Evolutionary conservation across 1,140 invertebrate species (phyloP), one percentile per base, ranked within the genome.

Genomic region (Macrosteles quadrilineatus): DNA sequence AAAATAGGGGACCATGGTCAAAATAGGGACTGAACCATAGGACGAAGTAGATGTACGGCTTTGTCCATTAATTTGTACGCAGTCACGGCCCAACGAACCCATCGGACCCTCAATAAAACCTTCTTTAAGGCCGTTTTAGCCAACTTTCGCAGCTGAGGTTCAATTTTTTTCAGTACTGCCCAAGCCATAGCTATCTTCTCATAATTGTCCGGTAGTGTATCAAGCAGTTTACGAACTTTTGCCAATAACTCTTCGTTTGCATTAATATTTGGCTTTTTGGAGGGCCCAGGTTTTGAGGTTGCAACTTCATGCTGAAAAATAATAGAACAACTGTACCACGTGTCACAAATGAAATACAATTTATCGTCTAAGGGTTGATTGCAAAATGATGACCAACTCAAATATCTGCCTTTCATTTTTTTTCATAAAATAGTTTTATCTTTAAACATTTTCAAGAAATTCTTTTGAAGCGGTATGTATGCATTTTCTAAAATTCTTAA

Each of bases 81-180:
- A 73, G 17, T 71, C 53, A 31, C 67, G 66, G 9, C 69, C 59
- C 43, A 73, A 68, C 17, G 47, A 64, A 17, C 67, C 67, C 67
- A 71, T 25, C 21, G 55, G 63, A n/a, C 30, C 72, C 50, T 73
- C 68, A 66, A 72, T 27, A 74, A 55, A 31, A 72, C 40, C 14
- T 74, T 68, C 57, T 72, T 68, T 11, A 74, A 68, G 30, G 65
- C 67, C 57, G 73, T 74, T 62, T 74, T 59, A 40, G 71, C 67
- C 45, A 73, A 74, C 27, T 65, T 29, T 69, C 47, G 59, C 70
- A 73, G 72, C 19, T 67, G 23, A 27, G 70, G 36, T n/a, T 67
- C 9, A 19, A 72, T 40, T 0, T 53, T 62, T 25, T 45, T 36
- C 3, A 73, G n/a, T 55, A 36, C 45, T 21, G 57, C 62, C 59